Evolutionary conservation across 2,797 vertebrate genomes (phyloP), one percentile per base, ranked within the genome.

Genomic region (Salarias fasciatus): DNA sequence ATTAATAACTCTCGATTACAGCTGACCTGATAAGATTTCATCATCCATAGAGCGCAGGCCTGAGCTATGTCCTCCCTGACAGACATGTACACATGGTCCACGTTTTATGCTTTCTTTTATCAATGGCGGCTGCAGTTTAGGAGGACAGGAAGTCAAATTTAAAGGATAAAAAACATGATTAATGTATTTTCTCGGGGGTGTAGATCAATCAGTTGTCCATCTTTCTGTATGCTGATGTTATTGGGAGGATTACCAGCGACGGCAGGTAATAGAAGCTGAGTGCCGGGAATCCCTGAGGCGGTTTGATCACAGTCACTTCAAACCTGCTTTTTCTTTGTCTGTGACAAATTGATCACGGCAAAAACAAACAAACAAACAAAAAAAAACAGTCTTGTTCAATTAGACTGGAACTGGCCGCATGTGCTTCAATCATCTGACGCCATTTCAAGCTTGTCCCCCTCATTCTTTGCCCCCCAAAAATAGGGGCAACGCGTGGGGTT

Each of bases 1-100:
- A 91, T 91, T 90, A 91, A 91, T 91, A 91, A 91, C 88, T 75
- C 84, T 81, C 63, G 75, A 89, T 92, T 92, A 89, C 90, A 91
- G 86, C 80, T 83, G 88, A 83, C 85, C 85, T 81, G 86, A 82
- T 77, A 72, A 76, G 80, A 87, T 92, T 91, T 92, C 90, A 90
- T 91, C 90, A 91, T 88, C 77, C 82, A 63, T 54, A 31, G 68
- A 75, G 77, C 12, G 58, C 69, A 65, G 63, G 78, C 80, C 67
- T 59, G 70, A 82, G 79, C 82, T 44, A 55, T 58, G 70, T 24
- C 57, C 83, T 79, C 75, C 77, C 71, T 75, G 87, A 88, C 72
- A 76, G 83, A 84, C 84, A 33, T 70, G 77, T 86, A 73, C 87
- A 86, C 77, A 81, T 80, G 87, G 71, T 65, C 13, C 49, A 82